These are phyloP conservation scores for Ctenosaura bakeri DNA, from an alignment of 2,797 vertebrate species.

Conservation along the genomic window DNA sequence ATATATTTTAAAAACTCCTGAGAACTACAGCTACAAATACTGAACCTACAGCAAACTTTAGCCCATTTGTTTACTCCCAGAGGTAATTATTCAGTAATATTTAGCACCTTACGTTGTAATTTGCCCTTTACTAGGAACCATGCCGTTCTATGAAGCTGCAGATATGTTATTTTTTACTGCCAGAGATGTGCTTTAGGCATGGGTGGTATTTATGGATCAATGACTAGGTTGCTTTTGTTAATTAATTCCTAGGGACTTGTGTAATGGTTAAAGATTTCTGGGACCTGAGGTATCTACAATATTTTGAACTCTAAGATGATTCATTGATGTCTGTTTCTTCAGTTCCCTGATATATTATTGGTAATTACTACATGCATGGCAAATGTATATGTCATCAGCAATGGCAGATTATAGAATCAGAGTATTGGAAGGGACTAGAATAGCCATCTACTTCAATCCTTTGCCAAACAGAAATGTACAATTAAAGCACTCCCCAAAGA, in stretches of 20 bases:
- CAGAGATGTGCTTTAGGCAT: background rate
- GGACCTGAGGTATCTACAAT: background rate
- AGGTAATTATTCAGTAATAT: slow-evolving; percentile 8
- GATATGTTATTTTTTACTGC: background rate
- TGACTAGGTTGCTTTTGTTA: background rate
- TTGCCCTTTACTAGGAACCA: background rate
- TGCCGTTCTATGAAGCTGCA: background rate
- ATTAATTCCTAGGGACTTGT: background rate
- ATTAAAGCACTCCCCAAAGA: too few species aligned
- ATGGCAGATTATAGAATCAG: background rate
- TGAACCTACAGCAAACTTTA: too few species aligned
- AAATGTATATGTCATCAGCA: background rate
- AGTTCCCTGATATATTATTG: background rate
- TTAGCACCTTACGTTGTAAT: background rate
- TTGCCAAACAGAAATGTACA: too few species aligned
- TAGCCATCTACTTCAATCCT: too few species aligned
- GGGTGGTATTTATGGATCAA: background rate
- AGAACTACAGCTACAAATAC: too few species aligned
- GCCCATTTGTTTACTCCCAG: too few species aligned
- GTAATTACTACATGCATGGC: background rate
- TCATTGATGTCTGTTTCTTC: background rate
- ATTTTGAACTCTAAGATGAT: background rate
- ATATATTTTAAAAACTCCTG: too few species aligned
- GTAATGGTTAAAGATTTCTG: background rate
- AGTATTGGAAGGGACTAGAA: too few species aligned